Conservation (phyloP, 2,888 invertebrate species). For the Gonocerus acuteangulatus region DNA sequence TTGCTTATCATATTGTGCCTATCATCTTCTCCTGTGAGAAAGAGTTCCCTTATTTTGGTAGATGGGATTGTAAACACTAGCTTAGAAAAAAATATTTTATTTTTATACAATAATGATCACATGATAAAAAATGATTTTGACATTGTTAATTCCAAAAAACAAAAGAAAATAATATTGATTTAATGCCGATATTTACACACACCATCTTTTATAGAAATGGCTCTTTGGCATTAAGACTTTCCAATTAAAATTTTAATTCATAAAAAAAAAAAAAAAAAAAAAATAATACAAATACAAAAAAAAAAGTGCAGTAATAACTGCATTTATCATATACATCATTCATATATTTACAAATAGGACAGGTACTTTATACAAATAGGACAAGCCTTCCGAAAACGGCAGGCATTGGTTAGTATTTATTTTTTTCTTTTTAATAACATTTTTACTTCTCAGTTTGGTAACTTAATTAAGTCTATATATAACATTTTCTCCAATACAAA, state of each 20-base stretch:
- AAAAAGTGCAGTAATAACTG: conserved; percentile 2
- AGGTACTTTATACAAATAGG: conserved; percentile 21
- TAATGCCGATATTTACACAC: conserved; percentile 22
- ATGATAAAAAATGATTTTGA: no score
- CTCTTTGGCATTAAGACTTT: conserved; percentile 16
- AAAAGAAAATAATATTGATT: conserved; percentile 6
- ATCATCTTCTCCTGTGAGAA: no score
- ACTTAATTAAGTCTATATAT: background rate
- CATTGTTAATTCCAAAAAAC: no score
- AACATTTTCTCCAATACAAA: no score
- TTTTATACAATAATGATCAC: no score
- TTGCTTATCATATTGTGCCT: no score
- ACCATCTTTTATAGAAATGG: conserved; percentile 7
- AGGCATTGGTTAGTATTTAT: conserved; percentile 1
- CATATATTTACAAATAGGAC: background rate
- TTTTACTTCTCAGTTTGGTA: background rate
- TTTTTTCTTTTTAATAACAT: background rate
- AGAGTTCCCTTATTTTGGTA: no score
- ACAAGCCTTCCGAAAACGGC: conserved; percentile 4
- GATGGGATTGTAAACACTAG: no score
- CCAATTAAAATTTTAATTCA: background rate
- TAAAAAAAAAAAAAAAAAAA: conserved; percentile 2
- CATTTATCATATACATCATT: background rate
- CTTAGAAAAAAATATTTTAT: no score
- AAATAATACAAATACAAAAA: conserved; percentile 1